Evolutionary conservation across 1,140 invertebrate genomes (phyloP), one percentile per base, ranked within the genome.

Genomic region (Oryctes rhinoceros): DNA sequence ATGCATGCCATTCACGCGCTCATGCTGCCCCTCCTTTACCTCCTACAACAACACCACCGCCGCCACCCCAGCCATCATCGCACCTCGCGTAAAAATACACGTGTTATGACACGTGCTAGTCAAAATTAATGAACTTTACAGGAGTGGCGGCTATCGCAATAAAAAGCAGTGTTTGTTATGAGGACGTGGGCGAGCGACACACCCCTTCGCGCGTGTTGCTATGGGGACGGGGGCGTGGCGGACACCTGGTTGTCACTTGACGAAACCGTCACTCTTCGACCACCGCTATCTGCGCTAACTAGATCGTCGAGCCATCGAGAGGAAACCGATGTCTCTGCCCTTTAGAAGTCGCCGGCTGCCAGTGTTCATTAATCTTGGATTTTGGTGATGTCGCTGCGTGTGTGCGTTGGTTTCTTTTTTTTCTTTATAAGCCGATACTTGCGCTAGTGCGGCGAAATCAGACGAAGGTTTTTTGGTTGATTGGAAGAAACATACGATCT

Each of bases 101-200:
- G 82, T 85, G 84, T 85, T 85, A 83, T 86, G 84, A 86, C 84
- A 85, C 84, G 84, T 83, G 85, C 81, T 82, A 82, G 83, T 86
- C 85, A 85, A 84, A 86, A 85, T 85, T 86, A 86, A 86, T 86
- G 84, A 86, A 85, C 82, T 84, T 84, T 83, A 85, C 85, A 83
- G 83, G 82, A 84, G 82, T 82, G 85, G 80, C 82, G 83, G 81
- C 82, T 76, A 81, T 81, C 83, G 80, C 84, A 84, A 84, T 85
- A 83, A 83, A 83, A 82, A 83, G 80, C 81, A 79, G 78, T 81
- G 53, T 80, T 80, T 80, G 81, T 78, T 82, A 80, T 84, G 81
- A 81, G 80, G 78, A 79, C 78, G 80, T 81, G 78, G 81, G 81
- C 78, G 84, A 83, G 80, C 82, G 83, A 83, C 85, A 85, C 85